Evolutionary conservation across 2,797 vertebrate genomes (phyloP), one percentile per base, ranked within the genome.

Genomic region (Pampus argenteus): DNA sequence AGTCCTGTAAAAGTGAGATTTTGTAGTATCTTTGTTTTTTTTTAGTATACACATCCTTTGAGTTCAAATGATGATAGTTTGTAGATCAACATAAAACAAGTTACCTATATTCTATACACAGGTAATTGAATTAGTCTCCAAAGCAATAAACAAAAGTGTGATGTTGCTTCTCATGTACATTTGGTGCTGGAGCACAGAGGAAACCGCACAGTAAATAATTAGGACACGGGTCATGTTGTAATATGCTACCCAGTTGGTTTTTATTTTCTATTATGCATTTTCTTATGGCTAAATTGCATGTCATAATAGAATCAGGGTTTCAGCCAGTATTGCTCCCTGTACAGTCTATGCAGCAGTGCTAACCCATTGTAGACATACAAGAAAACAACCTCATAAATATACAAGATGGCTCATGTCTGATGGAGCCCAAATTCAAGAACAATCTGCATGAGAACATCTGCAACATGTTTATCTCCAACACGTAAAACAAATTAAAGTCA

Each of bases 31-130:
- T 17, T 66, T 78, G 74, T 86, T 86, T 79, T 4, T 71, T 83
- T 89, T 93, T 90, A 93, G 89, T 94, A 94, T 91, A 92, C 92
- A 94, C 88, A 93, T 88, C 79, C 40, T 54, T 58, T 91, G 76
- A 83, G 81, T 82, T 87, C 91, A 90, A 90, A 87, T 89, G 79
- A 60, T 87, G 87, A 88, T 63, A 84, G 67, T 80, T 85, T 81
- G 82, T 81, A 81, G 88, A 88, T 86, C 75, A 87, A 88, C 78
- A 78, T 75, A 87, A 87, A 82, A 81, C 85, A 90, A 85, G 76
- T 91, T 91, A 91, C 81, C 79, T 88, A 86, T 88, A 88, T 75
- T 86, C 86, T 93, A 90, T 91, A 92, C 87, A 92, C 78, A 80
- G 82, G 83, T 90, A 81, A 70, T 66, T 81, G 55, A 92, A 82